A percentile compares a stretch with the other conserved stretches of the same genome.
Evolutionary conservation across 2,888 invertebrate genomes (phyloP).

Genomic region (Ophion ellenae): DNA sequence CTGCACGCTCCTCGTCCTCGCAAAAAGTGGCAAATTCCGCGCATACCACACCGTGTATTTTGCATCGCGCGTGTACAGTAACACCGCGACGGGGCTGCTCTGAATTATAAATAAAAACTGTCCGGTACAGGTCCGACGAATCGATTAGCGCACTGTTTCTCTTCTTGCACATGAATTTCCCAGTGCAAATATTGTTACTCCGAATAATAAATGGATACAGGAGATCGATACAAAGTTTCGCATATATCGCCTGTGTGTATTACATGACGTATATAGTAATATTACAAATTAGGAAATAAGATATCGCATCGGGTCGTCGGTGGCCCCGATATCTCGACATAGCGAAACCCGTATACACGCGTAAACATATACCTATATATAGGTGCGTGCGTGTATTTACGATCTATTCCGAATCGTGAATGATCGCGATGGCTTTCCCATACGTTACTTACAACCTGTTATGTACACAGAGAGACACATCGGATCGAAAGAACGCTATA

Average conservation of each 20-base stretch:
- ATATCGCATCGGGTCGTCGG: conserved; percentile 38
- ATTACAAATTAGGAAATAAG: conserved; percentile 53
- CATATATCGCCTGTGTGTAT: not conserved
- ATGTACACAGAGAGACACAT: conserved; percentile 34
- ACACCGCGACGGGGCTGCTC: not conserved
- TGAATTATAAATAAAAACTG: conserved; percentile 37
- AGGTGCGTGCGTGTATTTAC: not conserved
- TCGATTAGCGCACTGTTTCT: not conserved
- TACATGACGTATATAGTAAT: conserved; percentile 20
- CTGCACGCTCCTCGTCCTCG: conserved; percentile 19
- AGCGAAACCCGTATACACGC: not conserved
- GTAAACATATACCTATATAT: not conserved
- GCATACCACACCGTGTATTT: not conserved
- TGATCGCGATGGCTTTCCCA: conserved; percentile 31
- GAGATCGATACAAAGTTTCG: conserved; percentile 4
- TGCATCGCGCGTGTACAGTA: not conserved
- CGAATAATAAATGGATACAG: not conserved
- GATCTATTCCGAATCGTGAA: conserved; percentile 43
- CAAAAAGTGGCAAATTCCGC: conserved; percentile 9
- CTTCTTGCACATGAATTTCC: not conserved
- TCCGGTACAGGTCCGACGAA: conserved; percentile 9
- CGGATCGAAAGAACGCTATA: conserved; percentile 10
- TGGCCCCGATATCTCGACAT: conserved; percentile 49
- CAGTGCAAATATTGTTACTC: not conserved
- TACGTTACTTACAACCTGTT: conserved; percentile 27